Evolutionary conservation across 2,888 invertebrate genomes (phyloP).

Genomic region (Glaucopsyche alexis): DNA sequence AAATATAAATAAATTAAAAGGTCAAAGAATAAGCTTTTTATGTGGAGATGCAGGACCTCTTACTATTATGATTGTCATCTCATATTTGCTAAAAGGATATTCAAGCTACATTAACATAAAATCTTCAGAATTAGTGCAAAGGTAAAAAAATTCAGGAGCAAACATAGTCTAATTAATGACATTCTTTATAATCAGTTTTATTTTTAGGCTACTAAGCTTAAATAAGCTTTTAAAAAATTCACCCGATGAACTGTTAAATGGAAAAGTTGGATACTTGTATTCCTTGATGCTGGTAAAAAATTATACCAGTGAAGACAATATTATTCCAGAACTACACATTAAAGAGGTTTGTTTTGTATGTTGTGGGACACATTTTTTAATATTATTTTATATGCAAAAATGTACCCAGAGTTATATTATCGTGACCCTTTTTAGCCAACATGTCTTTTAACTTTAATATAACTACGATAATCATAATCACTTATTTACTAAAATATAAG

Average conservation of each 20-base stretch:
- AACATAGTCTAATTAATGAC: neutral
- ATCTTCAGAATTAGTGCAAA: constrained; percentile 69
- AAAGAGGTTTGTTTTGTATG: constrained; percentile 20
- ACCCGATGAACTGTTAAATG: constrained; percentile 92
- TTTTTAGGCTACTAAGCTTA: constrained; percentile 79
- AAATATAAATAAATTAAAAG: constrained; percentile 56
- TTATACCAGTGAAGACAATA: constrained; percentile 77
- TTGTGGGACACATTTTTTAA: neutral
- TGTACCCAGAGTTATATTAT: neutral
- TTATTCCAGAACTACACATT: constrained; percentile 66
- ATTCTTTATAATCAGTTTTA: constrained; percentile 25
- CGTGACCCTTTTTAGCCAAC: too few relatives aligned
- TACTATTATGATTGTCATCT: constrained; percentile 85
- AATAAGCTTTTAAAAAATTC: constrained; percentile 76
- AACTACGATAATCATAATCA: too few relatives aligned
- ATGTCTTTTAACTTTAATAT: too few relatives aligned
- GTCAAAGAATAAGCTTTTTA: constrained; percentile 82
- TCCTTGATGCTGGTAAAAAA: constrained; percentile 87
- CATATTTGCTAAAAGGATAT: constrained; percentile 71
- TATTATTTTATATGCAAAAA: too few relatives aligned
- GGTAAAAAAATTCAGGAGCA: constrained; percentile 55
- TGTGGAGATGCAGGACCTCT: constrained; percentile 90
- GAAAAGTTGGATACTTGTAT: constrained; percentile 90
- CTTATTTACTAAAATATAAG: too few relatives aligned
- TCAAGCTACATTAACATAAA: constrained; percentile 55